These are phyloP conservation scores for Conus betulinus DNA, from an alignment of 1,140 invertebrate genomes.

Conservation along the genomic window DNA sequence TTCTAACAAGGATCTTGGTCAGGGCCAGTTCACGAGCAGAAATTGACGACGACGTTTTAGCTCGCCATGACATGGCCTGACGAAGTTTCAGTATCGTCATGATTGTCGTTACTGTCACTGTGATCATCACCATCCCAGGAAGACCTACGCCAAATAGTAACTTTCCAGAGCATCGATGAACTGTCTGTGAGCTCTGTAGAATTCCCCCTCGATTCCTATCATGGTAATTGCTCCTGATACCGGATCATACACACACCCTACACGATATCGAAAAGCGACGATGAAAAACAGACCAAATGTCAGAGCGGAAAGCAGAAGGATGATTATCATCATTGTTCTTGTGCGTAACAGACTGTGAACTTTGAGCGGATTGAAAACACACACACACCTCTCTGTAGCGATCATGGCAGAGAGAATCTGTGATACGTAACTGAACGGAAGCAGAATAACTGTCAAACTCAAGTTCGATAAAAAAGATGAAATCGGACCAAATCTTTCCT, in stretches of 20 bases:
- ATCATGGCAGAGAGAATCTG: constrained; percentile 16
- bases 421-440: not conserved
- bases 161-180: not conserved
- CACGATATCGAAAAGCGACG: not conserved
- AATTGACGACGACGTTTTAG: too few species aligned
- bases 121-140: not conserved
- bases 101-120: not conserved
- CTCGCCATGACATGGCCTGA: not conserved
- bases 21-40: not conserved
- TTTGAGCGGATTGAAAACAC: constrained; percentile 2
- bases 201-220: not conserved
- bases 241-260: not conserved
- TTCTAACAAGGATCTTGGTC: not conserved
- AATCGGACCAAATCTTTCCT: not conserved
- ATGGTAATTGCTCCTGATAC: too few species aligned
- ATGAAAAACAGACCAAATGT: not conserved
- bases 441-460: not conserved
- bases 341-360: not conserved
- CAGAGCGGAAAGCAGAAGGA: not conserved
- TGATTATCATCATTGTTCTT: not conserved
- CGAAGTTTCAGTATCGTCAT: not conserved
- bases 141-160: not conserved
- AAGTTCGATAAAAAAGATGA: not conserved
- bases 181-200: not conserved
- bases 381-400: constrained; percentile 8